phyloP scores from a whole-genome alignment of 2,113 vertebrate species.

The Regulus satrapa region DNA sequence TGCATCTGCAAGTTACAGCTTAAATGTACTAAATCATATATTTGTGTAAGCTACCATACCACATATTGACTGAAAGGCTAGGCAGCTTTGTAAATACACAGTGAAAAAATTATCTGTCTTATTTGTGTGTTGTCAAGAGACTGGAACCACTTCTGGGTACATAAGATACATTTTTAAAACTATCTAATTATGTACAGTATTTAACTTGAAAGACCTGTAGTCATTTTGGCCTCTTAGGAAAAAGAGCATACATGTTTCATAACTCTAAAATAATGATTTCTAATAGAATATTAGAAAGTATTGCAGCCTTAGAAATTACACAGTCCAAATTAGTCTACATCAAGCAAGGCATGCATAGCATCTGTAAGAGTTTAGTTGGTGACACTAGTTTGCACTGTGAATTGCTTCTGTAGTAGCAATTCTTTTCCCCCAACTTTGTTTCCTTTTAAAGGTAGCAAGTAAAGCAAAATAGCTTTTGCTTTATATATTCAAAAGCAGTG shows the following conservation, averaged over 20 bases:
- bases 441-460: background rate
- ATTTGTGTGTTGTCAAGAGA: conserved; percentile 55
- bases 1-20: background rate
- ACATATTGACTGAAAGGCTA: conserved; percentile 13
- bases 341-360: background rate
- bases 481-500: background rate
- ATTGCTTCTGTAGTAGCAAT: background rate
- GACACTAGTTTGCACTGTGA: background rate
- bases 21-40: background rate
- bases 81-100: conserved; percentile 24
- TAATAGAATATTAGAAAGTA: conserved; percentile 14
- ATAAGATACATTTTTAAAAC: conserved; percentile 56
- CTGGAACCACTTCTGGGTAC: conserved; percentile 43
- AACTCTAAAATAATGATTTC: conserved; percentile 35
- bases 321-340: background rate
- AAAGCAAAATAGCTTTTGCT: background rate
- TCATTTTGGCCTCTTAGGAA: conserved; percentile 48
- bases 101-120: conserved; percentile 20
- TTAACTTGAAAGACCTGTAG: conserved; percentile 61
- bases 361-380: background rate
- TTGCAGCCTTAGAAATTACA: background rate
- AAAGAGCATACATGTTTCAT: conserved; percentile 60
- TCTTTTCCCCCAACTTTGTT: background rate
- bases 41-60: background rate
- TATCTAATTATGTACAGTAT: conserved; percentile 26